These are phyloP conservation scores for Stomatorhinus ivindoensis DNA, from an alignment of 2,113 vertebrate species.

Conservation along the genomic window DNA sequence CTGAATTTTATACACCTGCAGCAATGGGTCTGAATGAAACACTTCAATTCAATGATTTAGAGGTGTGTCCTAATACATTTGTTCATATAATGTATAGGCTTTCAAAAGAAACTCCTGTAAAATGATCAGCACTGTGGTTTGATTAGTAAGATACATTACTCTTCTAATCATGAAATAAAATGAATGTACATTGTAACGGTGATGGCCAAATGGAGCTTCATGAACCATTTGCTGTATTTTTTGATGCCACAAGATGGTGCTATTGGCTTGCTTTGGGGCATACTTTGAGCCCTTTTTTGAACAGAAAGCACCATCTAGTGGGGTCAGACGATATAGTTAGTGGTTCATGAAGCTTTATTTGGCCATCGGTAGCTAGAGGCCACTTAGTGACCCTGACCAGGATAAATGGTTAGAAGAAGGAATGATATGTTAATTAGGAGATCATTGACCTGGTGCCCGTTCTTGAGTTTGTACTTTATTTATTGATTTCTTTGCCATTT, in stretches of 20 bases:
- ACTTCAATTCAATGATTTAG: too few species aligned
- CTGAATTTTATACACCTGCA: background rate
- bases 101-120: background rate
- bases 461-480: background rate
- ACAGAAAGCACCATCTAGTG: background rate
- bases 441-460: background rate
- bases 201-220: background rate
- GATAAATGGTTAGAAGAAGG: background rate
- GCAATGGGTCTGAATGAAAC: too few species aligned
- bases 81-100: background rate
- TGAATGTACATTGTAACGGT: background rate
- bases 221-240: background rate
- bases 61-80: background rate
- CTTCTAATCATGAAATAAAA: background rate
- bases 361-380: background rate
- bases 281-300: background rate
- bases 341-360: background rate
- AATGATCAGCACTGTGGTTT: background rate
- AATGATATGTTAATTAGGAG: background rate
- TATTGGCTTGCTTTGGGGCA: background rate
- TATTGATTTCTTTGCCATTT: background rate
- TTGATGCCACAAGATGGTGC: background rate
- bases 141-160: background rate
- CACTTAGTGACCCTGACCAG: background rate
- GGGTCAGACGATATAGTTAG: background rate